Conservation (phyloP, 1,140 invertebrate species). For the Bilobella aurantiaca region DNA sequence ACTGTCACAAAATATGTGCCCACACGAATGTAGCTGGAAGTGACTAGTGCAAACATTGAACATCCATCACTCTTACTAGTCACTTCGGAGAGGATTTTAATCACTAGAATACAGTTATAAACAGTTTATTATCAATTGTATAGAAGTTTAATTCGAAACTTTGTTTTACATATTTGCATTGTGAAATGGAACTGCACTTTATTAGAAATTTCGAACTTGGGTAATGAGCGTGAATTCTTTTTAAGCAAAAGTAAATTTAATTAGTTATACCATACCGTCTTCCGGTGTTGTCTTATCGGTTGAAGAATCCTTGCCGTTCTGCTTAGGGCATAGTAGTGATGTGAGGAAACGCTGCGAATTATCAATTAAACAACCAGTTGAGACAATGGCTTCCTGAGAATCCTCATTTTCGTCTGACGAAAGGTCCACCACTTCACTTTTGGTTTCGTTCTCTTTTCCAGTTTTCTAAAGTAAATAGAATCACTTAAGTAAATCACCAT, state of each 20-base stretch:
- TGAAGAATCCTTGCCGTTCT: not conserved
- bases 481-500: not conserved
- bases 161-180: too few species aligned
- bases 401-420: constrained; percentile 1
- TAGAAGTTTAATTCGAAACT: too few species aligned
- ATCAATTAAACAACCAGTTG: too few species aligned
- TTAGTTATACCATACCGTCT: not conserved
- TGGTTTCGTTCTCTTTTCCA: not conserved
- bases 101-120: not conserved
- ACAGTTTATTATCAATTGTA: too few species aligned
- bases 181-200: not conserved
- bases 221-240: not conserved
- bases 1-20: not conserved
- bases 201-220: not conserved
- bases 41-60: not conserved
- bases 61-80: not conserved
- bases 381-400: not conserved
- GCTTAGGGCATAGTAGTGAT: not conserved
- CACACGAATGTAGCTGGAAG: not conserved
- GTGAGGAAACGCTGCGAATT: too few species aligned
- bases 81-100: not conserved
- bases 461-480: not conserved
- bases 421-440: not conserved
- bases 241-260: not conserved
- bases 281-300: not conserved